Percentiles rank a stretch among this genome's conserved stretches.
phyloP scores from a whole-genome alignment of 2,888 invertebrate species.

The Syrphus vitripennis region DNA sequence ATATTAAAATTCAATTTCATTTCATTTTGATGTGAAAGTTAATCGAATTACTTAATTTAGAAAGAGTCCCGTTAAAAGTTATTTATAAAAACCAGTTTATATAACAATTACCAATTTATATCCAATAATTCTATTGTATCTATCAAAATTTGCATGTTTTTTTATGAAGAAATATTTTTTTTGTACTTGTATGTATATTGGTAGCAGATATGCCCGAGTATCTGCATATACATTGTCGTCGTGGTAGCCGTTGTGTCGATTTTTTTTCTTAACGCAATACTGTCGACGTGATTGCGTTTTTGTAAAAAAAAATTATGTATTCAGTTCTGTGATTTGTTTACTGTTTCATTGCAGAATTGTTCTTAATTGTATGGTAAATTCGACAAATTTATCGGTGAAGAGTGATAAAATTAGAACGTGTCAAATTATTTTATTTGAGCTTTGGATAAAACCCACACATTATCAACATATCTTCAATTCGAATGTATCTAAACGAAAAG shows the following conservation, averaged over 20 bases:
- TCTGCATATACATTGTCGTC: constrained; percentile 14
- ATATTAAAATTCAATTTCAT: constrained; percentile 52
- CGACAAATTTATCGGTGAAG: constrained; percentile 36
- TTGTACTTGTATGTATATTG: constrained; percentile 20
- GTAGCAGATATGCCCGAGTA: not conserved
- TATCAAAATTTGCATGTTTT: constrained; percentile 1
- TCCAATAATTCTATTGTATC: not conserved
- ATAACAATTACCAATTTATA: not conserved
- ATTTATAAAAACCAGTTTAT: constrained; percentile 18
- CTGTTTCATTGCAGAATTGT: constrained; percentile 47
- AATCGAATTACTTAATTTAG: constrained; percentile 1
- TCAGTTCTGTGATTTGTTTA: constrained; percentile 61
- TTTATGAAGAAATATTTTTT: not conserved
- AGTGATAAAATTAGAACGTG: constrained; percentile 60
- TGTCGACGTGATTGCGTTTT: constrained; percentile 19
- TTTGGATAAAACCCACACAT: constrained; percentile 31
- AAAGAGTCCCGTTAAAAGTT: constrained; percentile 30
- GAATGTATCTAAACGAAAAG: constrained; percentile 58
- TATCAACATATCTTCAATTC: constrained; percentile 17
- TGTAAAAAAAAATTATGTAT: constrained; percentile 50
- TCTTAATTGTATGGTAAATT: constrained; percentile 41
- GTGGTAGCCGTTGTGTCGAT: constrained; percentile 24
- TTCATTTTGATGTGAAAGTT: constrained; percentile 60
- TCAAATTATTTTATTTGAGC: not conserved
- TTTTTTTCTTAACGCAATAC: not conserved